A percentile compares a stretch with the other conserved stretches of the same genome.
These are phyloP conservation scores for Colletes gigas DNA, from an alignment of 1,140 invertebrate genomes.

Conservation along the genomic window DNA sequence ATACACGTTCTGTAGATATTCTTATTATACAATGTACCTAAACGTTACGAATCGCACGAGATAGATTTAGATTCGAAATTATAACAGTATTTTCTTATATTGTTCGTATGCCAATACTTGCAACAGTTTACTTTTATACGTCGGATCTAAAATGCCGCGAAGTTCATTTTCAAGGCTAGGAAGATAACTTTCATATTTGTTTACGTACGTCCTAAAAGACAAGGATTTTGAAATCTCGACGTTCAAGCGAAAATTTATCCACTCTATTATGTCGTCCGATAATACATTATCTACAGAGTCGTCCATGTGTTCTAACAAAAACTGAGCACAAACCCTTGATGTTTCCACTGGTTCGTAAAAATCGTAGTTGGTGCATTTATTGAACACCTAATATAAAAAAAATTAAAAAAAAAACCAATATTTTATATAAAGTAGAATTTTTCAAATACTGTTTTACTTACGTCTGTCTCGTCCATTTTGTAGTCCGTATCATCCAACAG, in stretches of 20 bases:
- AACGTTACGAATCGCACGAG: neutral
- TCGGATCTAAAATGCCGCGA: constrained; percentile 66
- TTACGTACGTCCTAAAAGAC: constrained; percentile 56
- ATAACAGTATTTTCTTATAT: constrained; percentile 13
- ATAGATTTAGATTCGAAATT: neutral
- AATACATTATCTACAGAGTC: constrained; percentile 45
- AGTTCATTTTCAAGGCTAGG: constrained; percentile 56
- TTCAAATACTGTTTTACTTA: constrained; percentile 45
- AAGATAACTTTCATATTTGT: constrained; percentile 53
- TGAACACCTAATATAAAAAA: constrained; percentile 72
- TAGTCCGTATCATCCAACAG: constrained; percentile 63
- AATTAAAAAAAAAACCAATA: neutral
- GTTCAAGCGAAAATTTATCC: constrained; percentile 56
- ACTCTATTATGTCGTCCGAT: constrained; percentile 35
- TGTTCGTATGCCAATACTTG: constrained; percentile 62
- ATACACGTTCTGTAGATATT: neutral
- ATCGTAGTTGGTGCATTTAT: constrained; percentile 74
- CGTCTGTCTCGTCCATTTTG: constrained; percentile 75
- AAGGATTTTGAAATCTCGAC: constrained; percentile 41
- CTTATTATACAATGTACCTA: neutral
- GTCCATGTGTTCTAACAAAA: constrained; percentile 48
- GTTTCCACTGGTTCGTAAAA: constrained; percentile 69
- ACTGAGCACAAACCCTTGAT: constrained; percentile 56
- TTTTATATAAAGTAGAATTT: neutral
- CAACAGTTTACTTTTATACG: constrained; percentile 68